Conservation (phyloP, 2,888 invertebrate genomes). For the Aplocera efformata region DNA sequence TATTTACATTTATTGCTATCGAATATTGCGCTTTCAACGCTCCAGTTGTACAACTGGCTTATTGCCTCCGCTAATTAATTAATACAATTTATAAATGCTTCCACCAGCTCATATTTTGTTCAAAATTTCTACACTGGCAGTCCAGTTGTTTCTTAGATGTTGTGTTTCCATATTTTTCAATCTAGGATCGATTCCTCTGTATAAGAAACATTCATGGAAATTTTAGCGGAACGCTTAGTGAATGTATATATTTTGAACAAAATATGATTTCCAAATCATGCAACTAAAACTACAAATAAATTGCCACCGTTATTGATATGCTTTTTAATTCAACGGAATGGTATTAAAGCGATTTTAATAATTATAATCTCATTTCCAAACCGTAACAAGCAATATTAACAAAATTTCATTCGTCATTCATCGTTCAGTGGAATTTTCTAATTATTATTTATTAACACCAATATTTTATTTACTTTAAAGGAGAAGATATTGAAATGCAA, state of each 20-base stretch:
- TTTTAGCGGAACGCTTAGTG: too few relatives aligned
- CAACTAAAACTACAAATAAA: slow-evolving; percentile 53
- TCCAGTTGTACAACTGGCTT: slow-evolving; percentile 59
- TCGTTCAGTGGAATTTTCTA: slow-evolving; percentile 30
- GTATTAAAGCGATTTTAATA: slow-evolving; percentile 50
- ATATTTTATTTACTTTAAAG: slow-evolving; percentile 33
- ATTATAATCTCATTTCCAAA: slow-evolving; percentile 34
- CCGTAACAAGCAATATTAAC: slow-evolving; percentile 48
- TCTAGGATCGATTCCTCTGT: too few relatives aligned
- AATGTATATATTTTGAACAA: slow-evolving; percentile 40
- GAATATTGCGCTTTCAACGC: slow-evolving; percentile 75
- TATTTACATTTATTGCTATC: slow-evolving; percentile 79
- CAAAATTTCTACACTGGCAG: slow-evolving; percentile 14
- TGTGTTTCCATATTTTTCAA: too few relatives aligned
- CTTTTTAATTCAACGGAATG: slow-evolving; percentile 63
- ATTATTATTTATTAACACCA: slow-evolving; percentile 40
- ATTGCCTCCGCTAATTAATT: slow-evolving; percentile 62
- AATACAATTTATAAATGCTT: slow-evolving; percentile 44
- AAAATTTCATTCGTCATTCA: slow-evolving; percentile 26
- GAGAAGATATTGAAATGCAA: slow-evolving; percentile 22
- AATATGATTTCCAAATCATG: slow-evolving; percentile 44
- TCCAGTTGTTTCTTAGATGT: too few relatives aligned
- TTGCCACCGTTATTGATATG: slow-evolving; percentile 63
- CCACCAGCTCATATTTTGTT: slow-evolving; percentile 42
- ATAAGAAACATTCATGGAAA: too few relatives aligned